A percentile compares a stretch with the other conserved stretches of the same genome.
Evolutionary conservation across 2,888 invertebrate species (phyloP).

Genomic region (Agrenia bidenticulata): DNA sequence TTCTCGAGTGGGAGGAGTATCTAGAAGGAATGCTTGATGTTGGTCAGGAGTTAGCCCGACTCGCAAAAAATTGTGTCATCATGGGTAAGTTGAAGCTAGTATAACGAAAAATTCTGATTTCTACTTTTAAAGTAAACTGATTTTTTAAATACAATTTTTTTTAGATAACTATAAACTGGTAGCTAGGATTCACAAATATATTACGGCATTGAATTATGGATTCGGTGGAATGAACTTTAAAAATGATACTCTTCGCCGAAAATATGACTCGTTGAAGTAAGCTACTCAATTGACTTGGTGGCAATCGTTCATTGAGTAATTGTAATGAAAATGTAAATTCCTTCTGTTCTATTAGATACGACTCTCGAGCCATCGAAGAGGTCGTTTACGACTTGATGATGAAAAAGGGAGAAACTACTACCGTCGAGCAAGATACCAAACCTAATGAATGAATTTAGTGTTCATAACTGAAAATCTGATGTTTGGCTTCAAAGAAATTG

Average conservation of each 20-base stretch:
- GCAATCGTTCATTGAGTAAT: no score
- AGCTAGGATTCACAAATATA: slow-evolving; percentile 10
- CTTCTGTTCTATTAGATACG: not conserved
- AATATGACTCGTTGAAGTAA: slow-evolving; percentile 17
- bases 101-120: not conserved
- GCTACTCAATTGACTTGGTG: not conserved
- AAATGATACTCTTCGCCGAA: slow-evolving; percentile 11
- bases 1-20: slow-evolving; percentile 18
- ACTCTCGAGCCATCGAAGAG: slow-evolving; percentile 15
- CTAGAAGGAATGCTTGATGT: slow-evolving; percentile 13
- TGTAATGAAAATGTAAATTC: no score
- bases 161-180: slow-evolving; percentile 10
- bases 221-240: slow-evolving; percentile 19
- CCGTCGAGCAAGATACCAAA: no score
- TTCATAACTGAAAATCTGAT: no score
- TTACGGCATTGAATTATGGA: slow-evolving; percentile 7
- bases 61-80: slow-evolving; percentile 18
- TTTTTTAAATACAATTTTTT: no score
- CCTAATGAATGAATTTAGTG: no score
- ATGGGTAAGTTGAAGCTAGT: not conserved
- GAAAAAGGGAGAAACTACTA: not conserved
- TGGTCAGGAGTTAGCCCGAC: slow-evolving; percentile 13
- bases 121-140: no score
- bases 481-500: no score
- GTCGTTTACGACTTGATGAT: slow-evolving; percentile 16